A percentile compares a stretch with the other conserved stretches of the same genome.
phyloP scores from a whole-genome alignment of 2,113 vertebrate species.

The Hirundichthys speculiger region DNA sequence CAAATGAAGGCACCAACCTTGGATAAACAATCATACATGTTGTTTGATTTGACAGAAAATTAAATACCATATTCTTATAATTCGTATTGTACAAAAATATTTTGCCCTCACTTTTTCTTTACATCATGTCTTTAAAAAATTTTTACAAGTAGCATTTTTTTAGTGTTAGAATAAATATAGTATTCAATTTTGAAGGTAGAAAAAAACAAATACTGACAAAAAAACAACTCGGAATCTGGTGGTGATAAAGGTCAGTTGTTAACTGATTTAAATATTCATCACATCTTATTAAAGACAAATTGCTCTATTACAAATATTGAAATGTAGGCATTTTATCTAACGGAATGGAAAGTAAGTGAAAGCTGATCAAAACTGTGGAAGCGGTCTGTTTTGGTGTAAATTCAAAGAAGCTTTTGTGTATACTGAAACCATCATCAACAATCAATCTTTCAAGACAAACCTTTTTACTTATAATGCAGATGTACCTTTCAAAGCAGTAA shows the following conservation, averaged over 20 bases:
- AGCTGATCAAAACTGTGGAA: neutral
- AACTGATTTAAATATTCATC: slow-evolving; percentile 33
- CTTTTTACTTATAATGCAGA: neutral
- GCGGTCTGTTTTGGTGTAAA: slow-evolving; percentile 9
- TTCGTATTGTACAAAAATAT: slow-evolving; percentile 19
- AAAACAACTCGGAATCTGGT: slow-evolving; percentile 24
- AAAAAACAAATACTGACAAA: slow-evolving; percentile 59
- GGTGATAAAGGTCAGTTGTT: neutral
- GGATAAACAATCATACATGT: slow-evolving; percentile 31
- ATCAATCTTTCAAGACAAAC: neutral
- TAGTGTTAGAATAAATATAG: slow-evolving; percentile 55
- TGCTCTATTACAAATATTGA: slow-evolving; percentile 36
- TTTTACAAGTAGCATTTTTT: slow-evolving; percentile 6
- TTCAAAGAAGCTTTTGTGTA: slow-evolving; percentile 16
- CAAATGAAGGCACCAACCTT: slow-evolving; percentile 50
- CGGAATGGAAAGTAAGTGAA: slow-evolving; percentile 29
- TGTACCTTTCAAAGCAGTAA: slow-evolving; percentile 27
- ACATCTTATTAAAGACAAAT: slow-evolving; percentile 29
- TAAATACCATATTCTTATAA: slow-evolving; percentile 17
- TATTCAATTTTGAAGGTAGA: slow-evolving; percentile 40
- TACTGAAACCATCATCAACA: slow-evolving; percentile 7
- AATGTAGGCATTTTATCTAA: slow-evolving; percentile 32
- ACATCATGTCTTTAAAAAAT: slow-evolving; percentile 17
- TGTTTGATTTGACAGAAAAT: slow-evolving; percentile 30
- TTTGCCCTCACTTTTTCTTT: slow-evolving; percentile 5